phyloP scores from a whole-genome alignment of 2,888 invertebrate genomes.

The Folsomia candida region DNA sequence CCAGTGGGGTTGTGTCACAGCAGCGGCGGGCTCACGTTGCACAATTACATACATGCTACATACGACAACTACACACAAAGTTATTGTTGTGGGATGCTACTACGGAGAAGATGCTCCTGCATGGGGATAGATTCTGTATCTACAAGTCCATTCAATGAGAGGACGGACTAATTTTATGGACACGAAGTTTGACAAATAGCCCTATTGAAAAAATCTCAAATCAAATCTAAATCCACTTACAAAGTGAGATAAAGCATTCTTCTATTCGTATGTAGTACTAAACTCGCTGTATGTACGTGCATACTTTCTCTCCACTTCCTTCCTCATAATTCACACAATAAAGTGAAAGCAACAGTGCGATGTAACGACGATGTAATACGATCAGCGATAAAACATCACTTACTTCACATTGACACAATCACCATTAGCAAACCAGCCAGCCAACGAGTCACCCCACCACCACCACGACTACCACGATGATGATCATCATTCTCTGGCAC shows the following conservation, averaged over 20 bases:
- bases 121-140: no score
- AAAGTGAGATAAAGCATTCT: not conserved
- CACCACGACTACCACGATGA: not conserved
- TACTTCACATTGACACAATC: not conserved
- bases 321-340: not conserved
- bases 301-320: not conserved
- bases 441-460: not conserved
- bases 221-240: not conserved
- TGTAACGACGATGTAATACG: not conserved
- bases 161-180: not conserved
- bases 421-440: not conserved
- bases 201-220: conserved; percentile 1
- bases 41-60: not conserved
- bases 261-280: no score
- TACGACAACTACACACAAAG: no score
- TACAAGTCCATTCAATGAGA: not conserved
- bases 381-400: not conserved
- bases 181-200: not conserved
- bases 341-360: not conserved
- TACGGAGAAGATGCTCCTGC: no score
- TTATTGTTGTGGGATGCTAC: no score
- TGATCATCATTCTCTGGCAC: not conserved
- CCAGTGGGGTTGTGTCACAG: not conserved
- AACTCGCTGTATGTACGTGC: no score
- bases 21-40: not conserved